phyloP scores from a whole-genome alignment of 2,113 vertebrate genomes.

The Hylia prasina region DNA sequence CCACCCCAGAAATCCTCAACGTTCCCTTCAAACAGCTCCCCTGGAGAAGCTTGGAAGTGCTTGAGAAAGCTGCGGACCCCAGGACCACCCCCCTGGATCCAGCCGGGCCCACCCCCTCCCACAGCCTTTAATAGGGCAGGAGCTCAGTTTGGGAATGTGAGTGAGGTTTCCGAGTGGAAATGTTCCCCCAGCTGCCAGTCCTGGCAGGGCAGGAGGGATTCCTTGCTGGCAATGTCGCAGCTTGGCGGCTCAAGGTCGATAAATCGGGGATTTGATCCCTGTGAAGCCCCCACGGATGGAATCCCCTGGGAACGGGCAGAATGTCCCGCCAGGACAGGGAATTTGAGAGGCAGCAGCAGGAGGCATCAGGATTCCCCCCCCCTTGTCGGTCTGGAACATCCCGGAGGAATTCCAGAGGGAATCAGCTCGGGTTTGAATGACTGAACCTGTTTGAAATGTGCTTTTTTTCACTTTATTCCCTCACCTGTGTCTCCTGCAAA shows the following conservation, averaged over 20 bases:
- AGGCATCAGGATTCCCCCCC: no score
- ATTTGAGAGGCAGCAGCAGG: not conserved
- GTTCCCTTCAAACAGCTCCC: not conserved
- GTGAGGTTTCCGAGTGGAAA: not conserved
- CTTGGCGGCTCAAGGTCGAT: not conserved
- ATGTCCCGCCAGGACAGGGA: no score
- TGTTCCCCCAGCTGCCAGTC: not conserved
- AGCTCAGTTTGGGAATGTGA: fast-evolving
- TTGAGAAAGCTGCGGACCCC: fast-evolving
- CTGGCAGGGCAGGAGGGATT: fast-evolving
- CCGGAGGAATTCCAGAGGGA: not conserved
- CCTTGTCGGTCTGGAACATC: not conserved
- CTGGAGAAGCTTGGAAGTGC: not conserved
- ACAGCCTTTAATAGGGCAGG: not conserved
- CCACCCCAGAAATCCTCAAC: not conserved
- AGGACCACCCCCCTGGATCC: not conserved
- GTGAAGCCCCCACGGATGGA: not conserved
- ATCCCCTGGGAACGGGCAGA: not conserved
- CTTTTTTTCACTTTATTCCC: not conserved
- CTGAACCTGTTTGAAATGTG: not conserved
- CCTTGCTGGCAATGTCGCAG: not conserved
- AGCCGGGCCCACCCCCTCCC: not conserved
- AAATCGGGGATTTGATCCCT: fast-evolving
- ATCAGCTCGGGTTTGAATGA: not conserved
- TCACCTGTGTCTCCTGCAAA: not conserved